Evolutionary conservation across 1,140 invertebrate genomes (phyloP).

Genomic region (Sinella curviseta): DNA sequence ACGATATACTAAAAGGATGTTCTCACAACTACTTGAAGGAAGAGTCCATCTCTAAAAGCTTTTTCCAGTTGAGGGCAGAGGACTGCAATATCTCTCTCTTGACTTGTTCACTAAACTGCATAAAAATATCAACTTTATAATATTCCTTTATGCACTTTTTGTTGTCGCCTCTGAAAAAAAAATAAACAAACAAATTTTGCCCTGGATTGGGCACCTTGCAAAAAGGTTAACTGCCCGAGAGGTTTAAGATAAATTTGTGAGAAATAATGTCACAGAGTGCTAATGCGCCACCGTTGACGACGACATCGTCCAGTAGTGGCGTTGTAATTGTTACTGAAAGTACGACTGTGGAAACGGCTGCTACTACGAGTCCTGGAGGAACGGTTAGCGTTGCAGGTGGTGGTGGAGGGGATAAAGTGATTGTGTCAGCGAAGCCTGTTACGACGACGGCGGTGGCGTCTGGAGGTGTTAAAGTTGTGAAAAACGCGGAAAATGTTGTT

Average conservation of each 20-base stretch:
- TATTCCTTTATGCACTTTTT: too few relatives aligned
- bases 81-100: constrained; percentile 9
- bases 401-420: not conserved
- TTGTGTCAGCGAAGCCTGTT: too few relatives aligned
- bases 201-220: too few relatives aligned
- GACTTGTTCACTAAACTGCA: not conserved
- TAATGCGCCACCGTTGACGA: too few relatives aligned
- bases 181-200: too few relatives aligned
- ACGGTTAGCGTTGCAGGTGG: not conserved
- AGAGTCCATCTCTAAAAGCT: constrained; percentile 16
- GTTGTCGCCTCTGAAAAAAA: too few relatives aligned
- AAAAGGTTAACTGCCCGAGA: too few relatives aligned
- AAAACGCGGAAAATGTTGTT: not conserved
- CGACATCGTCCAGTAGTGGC: too few relatives aligned
- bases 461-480: not conserved
- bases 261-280: too few relatives aligned
- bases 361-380: too few relatives aligned
- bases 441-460: not conserved
- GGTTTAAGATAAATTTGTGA: too few relatives aligned
- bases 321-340: too few relatives aligned
- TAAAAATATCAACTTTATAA: not conserved
- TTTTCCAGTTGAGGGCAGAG: constrained; percentile 24
- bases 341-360: not conserved
- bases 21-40: constrained; percentile 4
- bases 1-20: not conserved